Percentiles rank a stretch among this genome's conserved stretches.
phyloP scores from a whole-genome alignment of 2,113 vertebrate genomes.

The Falco punctatus region DNA sequence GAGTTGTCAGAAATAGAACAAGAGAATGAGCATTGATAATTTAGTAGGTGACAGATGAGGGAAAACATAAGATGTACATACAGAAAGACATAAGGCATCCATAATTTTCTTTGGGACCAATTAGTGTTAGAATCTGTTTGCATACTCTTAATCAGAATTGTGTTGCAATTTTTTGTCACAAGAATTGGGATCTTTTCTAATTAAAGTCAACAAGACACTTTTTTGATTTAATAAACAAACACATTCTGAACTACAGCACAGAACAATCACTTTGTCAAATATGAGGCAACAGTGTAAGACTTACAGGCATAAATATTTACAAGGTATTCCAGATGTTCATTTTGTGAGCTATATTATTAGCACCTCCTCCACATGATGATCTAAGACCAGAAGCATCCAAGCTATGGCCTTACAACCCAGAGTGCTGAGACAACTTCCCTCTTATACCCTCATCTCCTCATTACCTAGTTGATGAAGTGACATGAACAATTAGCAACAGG shows the following conservation, averaged over 20 bases:
- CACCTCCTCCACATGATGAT: not conserved
- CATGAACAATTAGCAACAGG: not conserved
- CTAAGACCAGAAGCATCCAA: slow-evolving; percentile 17
- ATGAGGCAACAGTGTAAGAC: not conserved
- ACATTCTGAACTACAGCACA: slow-evolving; percentile 16
- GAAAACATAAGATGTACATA: slow-evolving; percentile 30
- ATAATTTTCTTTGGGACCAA: slow-evolving; percentile 77
- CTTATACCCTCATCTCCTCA: not conserved
- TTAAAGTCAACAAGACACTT: slow-evolving; percentile 46
- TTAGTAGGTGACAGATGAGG: slow-evolving; percentile 61
- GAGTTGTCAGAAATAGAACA: slow-evolving; percentile 45
- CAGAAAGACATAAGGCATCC: slow-evolving; percentile 29
- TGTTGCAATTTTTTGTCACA: not conserved
- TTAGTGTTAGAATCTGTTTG: slow-evolving; percentile 58
- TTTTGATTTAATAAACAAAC: slow-evolving; percentile 59
- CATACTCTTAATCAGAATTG: slow-evolving; percentile 31
- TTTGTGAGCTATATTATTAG: slow-evolving; percentile 36
- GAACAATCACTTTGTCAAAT: slow-evolving; percentile 36
- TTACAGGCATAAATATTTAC: slow-evolving; percentile 58
- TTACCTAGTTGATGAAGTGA: not conserved
- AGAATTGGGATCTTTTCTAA: not conserved
- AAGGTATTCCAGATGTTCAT: slow-evolving; percentile 45
- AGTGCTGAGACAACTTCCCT: not conserved
- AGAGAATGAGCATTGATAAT: slow-evolving; percentile 46
- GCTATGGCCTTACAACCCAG: not conserved